Percentiles rank a stretch among this genome's conserved stretches.
These are phyloP conservation scores for Musca vetustissima DNA, from an alignment of 1,140 invertebrate genomes.

Conservation along the genomic window DNA sequence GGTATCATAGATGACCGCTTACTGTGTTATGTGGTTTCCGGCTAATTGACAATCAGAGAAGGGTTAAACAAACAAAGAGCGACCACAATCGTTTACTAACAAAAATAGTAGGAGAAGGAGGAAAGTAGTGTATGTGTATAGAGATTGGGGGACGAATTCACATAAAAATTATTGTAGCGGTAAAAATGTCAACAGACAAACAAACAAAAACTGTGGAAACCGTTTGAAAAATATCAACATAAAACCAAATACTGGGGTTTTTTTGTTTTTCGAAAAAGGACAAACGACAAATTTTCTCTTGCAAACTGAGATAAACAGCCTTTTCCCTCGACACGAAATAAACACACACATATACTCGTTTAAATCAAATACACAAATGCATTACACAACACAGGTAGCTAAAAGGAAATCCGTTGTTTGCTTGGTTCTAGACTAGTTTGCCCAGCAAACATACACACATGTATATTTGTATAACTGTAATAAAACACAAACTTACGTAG, in stretches of 20 bases:
- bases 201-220: background rate
- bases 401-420: too few relatives aligned
- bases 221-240: too few relatives aligned
- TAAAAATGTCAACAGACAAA: background rate
- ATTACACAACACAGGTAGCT: too few relatives aligned
- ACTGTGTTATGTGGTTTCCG: slow-evolving; percentile 34
- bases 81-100: slow-evolving; percentile 16
- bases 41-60: slow-evolving; percentile 43
- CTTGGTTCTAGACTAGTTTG: too few relatives aligned
- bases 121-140: background rate
- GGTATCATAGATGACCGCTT: slow-evolving; percentile 23
- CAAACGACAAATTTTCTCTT: too few relatives aligned
- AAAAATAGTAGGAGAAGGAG: background rate
- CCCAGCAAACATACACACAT: too few relatives aligned
- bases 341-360: too few relatives aligned
- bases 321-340: too few relatives aligned
- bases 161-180: background rate
- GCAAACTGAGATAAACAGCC: too few relatives aligned
- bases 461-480: background rate
- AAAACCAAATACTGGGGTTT: too few relatives aligned
- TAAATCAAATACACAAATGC: too few relatives aligned
- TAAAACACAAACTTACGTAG: slow-evolving; percentile 57
- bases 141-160: background rate
- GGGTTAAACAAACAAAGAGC: slow-evolving; percentile 21
- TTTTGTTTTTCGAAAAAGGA: too few relatives aligned